phyloP scores from a whole-genome alignment of 2,113 vertebrate genomes.

The Balaeniceps rex region DNA sequence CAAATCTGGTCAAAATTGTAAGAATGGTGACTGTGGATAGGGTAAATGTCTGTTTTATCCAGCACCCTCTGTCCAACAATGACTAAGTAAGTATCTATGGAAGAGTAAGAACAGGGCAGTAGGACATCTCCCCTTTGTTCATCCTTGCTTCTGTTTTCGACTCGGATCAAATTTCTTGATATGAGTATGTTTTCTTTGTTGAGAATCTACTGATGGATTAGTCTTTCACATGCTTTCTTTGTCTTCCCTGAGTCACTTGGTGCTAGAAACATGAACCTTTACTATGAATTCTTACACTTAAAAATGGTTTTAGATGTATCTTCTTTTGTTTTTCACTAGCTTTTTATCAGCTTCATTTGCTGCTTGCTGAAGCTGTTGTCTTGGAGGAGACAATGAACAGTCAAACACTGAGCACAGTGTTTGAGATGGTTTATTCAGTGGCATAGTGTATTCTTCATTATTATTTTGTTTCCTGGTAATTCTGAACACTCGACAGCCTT shows the following conservation, averaged over 20 bases:
- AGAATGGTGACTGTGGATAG: background rate
- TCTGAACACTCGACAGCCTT: background rate
- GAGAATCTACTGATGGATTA: background rate
- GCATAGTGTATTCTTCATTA: background rate
- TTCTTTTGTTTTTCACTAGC: background rate
- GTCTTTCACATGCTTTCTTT: background rate
- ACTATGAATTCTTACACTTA: background rate
- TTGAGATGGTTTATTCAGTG: background rate
- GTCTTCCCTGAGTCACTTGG: background rate
- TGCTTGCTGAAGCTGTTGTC: background rate
- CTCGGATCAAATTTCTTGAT: background rate
- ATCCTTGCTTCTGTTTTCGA: background rate
- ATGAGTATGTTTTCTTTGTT: background rate
- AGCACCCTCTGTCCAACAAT: background rate
- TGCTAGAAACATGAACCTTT: background rate
- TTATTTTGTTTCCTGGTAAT: background rate
- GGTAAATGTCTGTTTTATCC: background rate
- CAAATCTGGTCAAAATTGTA: background rate
- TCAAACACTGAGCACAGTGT: background rate
- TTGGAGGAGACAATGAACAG: background rate
- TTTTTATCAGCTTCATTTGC: background rate
- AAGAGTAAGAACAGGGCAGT: background rate
- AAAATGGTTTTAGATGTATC: background rate
- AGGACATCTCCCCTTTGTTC: background rate
- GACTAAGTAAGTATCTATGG: background rate